Percentiles rank a stretch among this genome's conserved stretches.
Evolutionary conservation across 2,113 vertebrate species (phyloP).

Genomic region (Thomomys bottae): DNA sequence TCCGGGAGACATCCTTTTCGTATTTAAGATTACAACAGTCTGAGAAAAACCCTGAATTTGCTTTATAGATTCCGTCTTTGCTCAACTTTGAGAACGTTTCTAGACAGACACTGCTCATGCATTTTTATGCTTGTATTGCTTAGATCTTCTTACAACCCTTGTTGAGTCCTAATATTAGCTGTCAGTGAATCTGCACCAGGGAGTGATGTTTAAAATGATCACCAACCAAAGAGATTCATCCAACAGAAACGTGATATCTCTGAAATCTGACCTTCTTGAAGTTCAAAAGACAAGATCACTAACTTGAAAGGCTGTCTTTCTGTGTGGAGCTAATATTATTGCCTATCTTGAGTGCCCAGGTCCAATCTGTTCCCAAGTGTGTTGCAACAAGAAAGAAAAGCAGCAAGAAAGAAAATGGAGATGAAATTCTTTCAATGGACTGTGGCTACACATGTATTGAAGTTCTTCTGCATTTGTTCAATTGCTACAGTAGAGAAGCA

Average conservation of each 20-base stretch:
- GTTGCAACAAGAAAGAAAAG: not conserved
- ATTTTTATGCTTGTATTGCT: slow-evolving; percentile 41
- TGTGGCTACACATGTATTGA: not conserved
- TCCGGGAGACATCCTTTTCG: slow-evolving; percentile 56
- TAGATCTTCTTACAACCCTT: slow-evolving; percentile 12
- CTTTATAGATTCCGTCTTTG: slow-evolving; percentile 47
- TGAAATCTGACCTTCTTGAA: slow-evolving; percentile 55
- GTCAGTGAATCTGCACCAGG: slow-evolving; percentile 16
- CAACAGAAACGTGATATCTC: slow-evolving; percentile 57
- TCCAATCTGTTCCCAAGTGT: slow-evolving; percentile 19
- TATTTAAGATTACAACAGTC: not conserved
- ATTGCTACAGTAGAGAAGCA: not conserved
- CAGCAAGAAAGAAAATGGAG: slow-evolving; percentile 7
- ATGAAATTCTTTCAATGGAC: not conserved
- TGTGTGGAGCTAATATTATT: not conserved
- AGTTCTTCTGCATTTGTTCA: not conserved
- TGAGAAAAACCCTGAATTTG: slow-evolving; percentile 46
- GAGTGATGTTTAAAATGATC: slow-evolving; percentile 26
- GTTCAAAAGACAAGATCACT: slow-evolving; percentile 38
- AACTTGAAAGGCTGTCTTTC: slow-evolving; percentile 54
- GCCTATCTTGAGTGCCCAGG: not conserved
- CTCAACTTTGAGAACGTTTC: slow-evolving; percentile 39
- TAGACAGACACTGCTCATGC: not conserved
- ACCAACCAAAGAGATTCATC: not conserved
- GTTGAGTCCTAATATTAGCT: not conserved